phyloP scores from a whole-genome alignment of 2,797 vertebrate genomes.

The Mus caroli region DNA sequence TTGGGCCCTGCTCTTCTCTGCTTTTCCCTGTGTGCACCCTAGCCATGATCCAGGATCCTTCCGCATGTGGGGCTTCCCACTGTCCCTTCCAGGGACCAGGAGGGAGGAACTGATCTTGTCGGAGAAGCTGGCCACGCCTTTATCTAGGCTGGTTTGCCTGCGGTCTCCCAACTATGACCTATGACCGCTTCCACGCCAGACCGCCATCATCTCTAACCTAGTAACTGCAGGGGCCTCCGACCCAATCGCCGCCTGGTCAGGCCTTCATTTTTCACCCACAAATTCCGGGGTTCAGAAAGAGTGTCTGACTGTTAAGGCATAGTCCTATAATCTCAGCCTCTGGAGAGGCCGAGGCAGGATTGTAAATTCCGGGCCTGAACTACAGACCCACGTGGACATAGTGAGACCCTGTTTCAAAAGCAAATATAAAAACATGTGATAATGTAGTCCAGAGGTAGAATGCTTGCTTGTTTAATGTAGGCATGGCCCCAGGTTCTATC shows the following conservation, averaged over 20 bases:
- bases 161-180: neutral
- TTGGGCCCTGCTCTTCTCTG: neutral
- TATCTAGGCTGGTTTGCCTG: neutral
- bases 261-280: neutral
- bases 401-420: neutral
- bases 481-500: neutral
- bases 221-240: neutral
- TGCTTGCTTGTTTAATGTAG: neutral
- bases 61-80: neutral
- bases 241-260: neutral
- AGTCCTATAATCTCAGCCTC: neutral
- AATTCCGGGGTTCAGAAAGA: neutral
- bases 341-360: neutral
- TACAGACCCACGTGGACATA: neutral
- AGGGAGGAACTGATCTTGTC: neutral
- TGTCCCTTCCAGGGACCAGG: neutral
- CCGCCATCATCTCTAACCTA: neutral
- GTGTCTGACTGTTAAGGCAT: neutral
- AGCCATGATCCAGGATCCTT: neutral
- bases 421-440: neutral
- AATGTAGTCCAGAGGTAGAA: neutral
- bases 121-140: neutral
- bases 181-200: neutral
- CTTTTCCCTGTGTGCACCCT: neutral
- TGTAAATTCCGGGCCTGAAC: neutral